Conservation (phyloP, 1,140 invertebrate genomes). For the Frieseomelitta varia region DNA sequence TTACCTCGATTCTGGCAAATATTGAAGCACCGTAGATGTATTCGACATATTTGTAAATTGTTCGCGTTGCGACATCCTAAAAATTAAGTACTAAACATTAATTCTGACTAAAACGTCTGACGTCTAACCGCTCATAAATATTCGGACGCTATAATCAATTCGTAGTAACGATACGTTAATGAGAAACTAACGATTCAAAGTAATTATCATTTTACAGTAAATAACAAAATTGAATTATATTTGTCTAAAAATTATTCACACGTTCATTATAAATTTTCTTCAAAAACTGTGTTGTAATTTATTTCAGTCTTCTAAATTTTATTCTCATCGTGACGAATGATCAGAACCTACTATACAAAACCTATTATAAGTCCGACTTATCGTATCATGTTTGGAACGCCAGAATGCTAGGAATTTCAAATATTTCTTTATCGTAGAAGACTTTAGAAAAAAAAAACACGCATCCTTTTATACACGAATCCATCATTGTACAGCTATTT, state of each 20-base stretch:
- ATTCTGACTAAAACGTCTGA: background rate
- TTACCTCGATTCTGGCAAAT: constrained; percentile 56
- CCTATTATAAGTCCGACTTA: background rate
- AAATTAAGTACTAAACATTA: background rate
- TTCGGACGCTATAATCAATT: background rate
- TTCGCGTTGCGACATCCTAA: background rate
- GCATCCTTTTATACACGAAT: background rate
- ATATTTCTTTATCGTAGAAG: background rate
- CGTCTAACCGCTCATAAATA: background rate
- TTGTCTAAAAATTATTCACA: background rate
- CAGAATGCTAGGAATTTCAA: background rate
- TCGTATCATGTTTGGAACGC: background rate
- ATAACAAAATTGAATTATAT: too few species aligned
- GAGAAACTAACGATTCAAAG: background rate
- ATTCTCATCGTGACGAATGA: background rate
- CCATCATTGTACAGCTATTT: too few species aligned
- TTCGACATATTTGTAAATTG: background rate
- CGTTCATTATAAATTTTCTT: too few species aligned
- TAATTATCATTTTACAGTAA: background rate
- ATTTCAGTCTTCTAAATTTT: background rate
- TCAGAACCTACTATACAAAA: too few species aligned
- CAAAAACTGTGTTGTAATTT: background rate
- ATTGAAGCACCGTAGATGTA: constrained; percentile 47
- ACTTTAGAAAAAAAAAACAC: background rate
- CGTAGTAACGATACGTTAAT: background rate